A percentile compares a stretch with the other conserved stretches of the same genome.
Evolutionary conservation across 2,797 vertebrate genomes (phyloP).

Genomic region (Kryptopterus vitreolus): DNA sequence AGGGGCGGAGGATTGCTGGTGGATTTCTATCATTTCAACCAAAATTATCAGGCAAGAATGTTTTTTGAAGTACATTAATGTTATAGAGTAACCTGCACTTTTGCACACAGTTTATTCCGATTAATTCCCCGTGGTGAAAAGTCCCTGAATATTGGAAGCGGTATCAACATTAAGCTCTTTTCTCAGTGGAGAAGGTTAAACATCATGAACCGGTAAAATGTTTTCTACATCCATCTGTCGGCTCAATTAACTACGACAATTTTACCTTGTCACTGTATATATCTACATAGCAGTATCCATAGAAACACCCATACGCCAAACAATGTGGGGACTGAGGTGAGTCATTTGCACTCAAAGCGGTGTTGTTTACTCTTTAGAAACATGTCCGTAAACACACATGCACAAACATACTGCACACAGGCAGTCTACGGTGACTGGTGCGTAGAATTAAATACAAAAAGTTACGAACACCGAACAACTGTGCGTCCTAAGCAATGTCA

Average conservation of each 20-base stretch:
- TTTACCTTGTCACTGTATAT: conserved; percentile 13
- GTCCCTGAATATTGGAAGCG: no score
- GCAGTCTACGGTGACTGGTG: neutral
- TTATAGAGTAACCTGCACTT: no score
- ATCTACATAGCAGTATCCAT: conserved; percentile 1
- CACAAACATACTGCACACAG: neutral
- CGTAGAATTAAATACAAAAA: neutral
- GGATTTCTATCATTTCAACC: no score
- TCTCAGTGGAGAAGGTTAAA: neutral
- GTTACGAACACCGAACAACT: neutral
- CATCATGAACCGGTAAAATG: neutral
- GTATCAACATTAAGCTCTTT: neutral
- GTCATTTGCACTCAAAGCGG: conserved; percentile 5
- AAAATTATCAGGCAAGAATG: no score
- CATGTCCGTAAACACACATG: neutral
- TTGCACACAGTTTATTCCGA: no score
- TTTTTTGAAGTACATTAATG: no score
- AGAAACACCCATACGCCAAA: neutral
- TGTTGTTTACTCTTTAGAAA: conserved; percentile 4
- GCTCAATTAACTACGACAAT: conserved; percentile 2
- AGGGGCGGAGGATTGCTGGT: no score
- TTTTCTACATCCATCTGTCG: neutral
- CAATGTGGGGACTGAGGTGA: conserved; percentile 7
- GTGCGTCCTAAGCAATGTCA: conserved; percentile 16
- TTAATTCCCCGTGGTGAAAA: no score